Base-by-base conservation (phyloP, 2,888 invertebrate species). In the Blera fallax region DNA sequence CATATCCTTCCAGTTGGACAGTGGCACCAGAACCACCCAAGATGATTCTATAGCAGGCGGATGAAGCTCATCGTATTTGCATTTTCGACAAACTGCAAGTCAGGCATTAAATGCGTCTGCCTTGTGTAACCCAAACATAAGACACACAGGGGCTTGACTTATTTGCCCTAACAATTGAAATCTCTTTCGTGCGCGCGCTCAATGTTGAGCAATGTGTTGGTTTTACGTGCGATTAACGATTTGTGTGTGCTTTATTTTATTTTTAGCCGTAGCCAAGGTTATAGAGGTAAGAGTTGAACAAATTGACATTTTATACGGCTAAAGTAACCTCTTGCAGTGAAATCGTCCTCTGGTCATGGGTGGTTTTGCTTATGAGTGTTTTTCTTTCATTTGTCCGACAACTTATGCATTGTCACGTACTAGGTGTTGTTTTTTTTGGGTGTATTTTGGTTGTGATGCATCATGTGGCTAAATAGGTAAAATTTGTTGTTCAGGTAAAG, bases 221-320 rank as follows among this genome's bases (percentile, higher is more conserved):
- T 54, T 16, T 54, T 43, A 60, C 40, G 60, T 74, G 79, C 62
- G 43, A 43, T 78, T 62, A 34, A 78, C 27, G 34, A 37, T 21
- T 62, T 58, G n/a, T 45, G 67, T 29, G 62, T 40, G 52, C n/a
- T 37, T 60, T 16, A 14, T 43, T 54, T 32, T 43, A 54, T 77
- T 52, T 77, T 50, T 52, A 50, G 60, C 32, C 43, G 5, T n/a
- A 21, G 29, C 48, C 69, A 81, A 69, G 65, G 69, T 56, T 60
- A 56, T 14, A 8, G 24, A 32, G 43, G 37, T 40, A 16, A 74
- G 34, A 56, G 65, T 64, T 74, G 29, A 48, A 18, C 29, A 69
- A 45, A 67, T 74, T 54, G 40, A 52, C 45, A 69, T 69, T 40
- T 48, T 18, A 48, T 24, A 45, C 32, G 58, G 48, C 11, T 48